Evolutionary conservation across 1,140 invertebrate species (phyloP).

Genomic region (Brachionus paranguensis): DNA sequence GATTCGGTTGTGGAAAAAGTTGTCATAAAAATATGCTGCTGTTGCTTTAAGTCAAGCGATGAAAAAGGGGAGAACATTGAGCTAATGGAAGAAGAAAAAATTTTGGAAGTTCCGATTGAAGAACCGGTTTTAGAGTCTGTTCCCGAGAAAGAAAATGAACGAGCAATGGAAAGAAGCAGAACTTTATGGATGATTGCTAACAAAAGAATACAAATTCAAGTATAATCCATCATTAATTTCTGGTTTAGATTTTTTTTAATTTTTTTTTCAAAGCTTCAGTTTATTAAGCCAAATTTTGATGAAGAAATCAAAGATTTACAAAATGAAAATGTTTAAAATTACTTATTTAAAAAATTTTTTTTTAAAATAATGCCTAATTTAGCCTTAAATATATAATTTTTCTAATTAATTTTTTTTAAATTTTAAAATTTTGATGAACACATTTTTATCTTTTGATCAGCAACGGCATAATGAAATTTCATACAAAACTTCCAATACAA

Average conservation of each 20-base stretch:
- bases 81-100: neutral
- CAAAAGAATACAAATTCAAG: neutral
- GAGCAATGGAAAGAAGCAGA: neutral
- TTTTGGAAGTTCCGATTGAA: neutral
- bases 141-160: neutral
- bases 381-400: no score
- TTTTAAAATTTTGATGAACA: no score
- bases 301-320: neutral
- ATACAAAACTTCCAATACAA: no score
- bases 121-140: neutral
- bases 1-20: neutral
- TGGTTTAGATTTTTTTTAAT: neutral
- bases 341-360: neutral
- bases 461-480: no score
- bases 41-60: neutral
- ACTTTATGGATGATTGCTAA: conserved; percentile 6
- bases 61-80: neutral
- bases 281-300: neutral
- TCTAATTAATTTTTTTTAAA: no score
- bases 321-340: neutral
- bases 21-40: neutral
- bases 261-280: neutral
- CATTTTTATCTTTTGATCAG: no score
- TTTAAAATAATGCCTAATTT: neutral
- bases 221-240: neutral